These are phyloP conservation scores for Drosophila ananassae DNA, from an alignment of 1,140 invertebrate genomes.

Conservation along the genomic window DNA sequence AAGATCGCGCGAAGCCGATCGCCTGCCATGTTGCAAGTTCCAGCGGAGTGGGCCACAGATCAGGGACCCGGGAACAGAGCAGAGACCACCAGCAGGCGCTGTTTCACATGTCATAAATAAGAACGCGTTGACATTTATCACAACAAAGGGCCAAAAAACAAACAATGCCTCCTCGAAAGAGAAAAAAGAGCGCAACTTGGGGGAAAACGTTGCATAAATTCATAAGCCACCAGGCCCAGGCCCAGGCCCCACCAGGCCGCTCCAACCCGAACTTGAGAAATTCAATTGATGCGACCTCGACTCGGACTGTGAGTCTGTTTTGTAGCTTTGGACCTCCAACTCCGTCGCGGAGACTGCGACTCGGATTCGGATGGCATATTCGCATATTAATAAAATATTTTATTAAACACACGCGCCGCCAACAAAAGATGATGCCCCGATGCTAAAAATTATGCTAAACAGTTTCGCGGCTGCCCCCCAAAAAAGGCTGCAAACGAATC, in stretches of 20 bases:
- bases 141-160: constrained; percentile 68
- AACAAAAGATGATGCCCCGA: constrained; percentile 51
- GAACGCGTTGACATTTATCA: constrained; percentile 84
- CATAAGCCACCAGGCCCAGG: constrained; percentile 66
- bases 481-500: constrained; percentile 75
- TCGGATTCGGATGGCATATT: constrained; percentile 53
- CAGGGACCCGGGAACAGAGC: constrained; percentile 2
- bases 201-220: constrained; percentile 78
- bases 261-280: constrained; percentile 62
- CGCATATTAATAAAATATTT: constrained; percentile 84
- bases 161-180: constrained; percentile 38
- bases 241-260: neutral
- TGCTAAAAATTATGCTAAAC: constrained; percentile 79
- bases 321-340: constrained; percentile 9
- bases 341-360: neutral
- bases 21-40: constrained; percentile 24
- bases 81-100: constrained; percentile 66
- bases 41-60: neutral
- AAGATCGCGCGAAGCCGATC: constrained; percentile 71
- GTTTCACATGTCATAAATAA: constrained; percentile 84
- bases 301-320: constrained; percentile 14
- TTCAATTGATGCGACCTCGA: constrained; percentile 75
- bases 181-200: constrained; percentile 20
- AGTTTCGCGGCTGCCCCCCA: constrained; percentile 59
- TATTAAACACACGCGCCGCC: constrained; percentile 83